These are phyloP conservation scores for Odontophorus gujanensis DNA, from an alignment of 2,113 vertebrate genomes.

Conservation along the genomic window DNA sequence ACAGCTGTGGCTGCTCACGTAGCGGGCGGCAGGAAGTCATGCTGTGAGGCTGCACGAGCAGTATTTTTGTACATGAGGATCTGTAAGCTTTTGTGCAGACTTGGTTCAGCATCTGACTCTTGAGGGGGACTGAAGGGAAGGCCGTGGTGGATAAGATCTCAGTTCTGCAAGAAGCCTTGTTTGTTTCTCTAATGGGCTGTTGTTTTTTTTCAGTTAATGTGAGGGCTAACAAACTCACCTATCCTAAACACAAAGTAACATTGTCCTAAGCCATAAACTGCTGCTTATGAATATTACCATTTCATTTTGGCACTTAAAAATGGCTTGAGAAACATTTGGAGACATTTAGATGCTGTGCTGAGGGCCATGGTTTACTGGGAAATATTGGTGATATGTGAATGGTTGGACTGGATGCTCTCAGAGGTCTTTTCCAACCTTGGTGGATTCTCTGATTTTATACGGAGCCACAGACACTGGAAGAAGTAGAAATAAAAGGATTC, in stretches of 20 bases:
- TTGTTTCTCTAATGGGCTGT: not conserved
- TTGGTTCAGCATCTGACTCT: not conserved
- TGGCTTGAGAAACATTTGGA: not conserved
- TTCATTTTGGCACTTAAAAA: not conserved
- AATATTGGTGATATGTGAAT: no score
- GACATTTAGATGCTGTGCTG: no score
- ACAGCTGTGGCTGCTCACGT: accelerated
- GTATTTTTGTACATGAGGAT: not conserved
- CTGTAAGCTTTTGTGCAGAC: not conserved
- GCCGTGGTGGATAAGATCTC: not conserved
- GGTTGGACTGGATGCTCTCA: no score
- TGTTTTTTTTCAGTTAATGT: not conserved
- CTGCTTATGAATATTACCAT: not conserved
- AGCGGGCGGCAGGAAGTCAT: not conserved
- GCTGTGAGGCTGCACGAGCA: not conserved
- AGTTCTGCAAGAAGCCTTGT: not conserved
- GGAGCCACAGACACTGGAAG: not conserved
- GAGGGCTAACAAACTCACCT: not conserved
- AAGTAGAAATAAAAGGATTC: not conserved
- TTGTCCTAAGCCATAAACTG: not conserved
- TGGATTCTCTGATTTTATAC: no score
- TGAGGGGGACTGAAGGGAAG: not conserved
- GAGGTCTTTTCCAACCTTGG: no score
- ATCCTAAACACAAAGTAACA: not conserved
- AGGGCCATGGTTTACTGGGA: no score